Conservation (phyloP, 2,888 invertebrate species). For the Muschampia plurimacula region DNA sequence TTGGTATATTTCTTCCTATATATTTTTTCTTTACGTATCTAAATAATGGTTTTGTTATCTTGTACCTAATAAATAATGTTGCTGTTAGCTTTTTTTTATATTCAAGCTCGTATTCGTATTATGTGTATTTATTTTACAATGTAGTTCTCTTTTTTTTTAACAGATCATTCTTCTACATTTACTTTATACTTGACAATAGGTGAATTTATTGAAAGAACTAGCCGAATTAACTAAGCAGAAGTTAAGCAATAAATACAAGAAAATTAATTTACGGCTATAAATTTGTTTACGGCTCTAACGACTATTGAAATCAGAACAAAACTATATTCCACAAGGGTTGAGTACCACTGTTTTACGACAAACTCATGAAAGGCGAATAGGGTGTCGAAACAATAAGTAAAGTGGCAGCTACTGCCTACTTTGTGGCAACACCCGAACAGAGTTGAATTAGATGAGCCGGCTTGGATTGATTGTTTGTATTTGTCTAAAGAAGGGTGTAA, state of each 20-base stretch:
- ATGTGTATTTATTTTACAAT: no score
- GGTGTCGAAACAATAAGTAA: conserved; percentile 46
- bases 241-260: not conserved
- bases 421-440: conserved; percentile 18
- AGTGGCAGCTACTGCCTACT: conserved; percentile 36
- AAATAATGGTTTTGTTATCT: no score
- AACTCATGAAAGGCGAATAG: conserved; percentile 41
- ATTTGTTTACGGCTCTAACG: not conserved
- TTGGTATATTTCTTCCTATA: no score
- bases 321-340: not conserved
- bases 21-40: no score
- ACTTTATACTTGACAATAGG: no score
- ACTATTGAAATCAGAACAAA: not conserved
- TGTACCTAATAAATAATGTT: no score
- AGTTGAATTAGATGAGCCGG: conserved; percentile 21
- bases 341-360: conserved; percentile 14
- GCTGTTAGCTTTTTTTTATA: no score
- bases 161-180: no score
- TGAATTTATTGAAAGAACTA: no score
- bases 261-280: not conserved
- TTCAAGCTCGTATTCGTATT: no score
- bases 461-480: conserved; percentile 26
- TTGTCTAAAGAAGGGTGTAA: conserved; percentile 11
- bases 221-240: no score
- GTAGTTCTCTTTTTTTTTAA: no score